Base-by-base conservation (phyloP, 1,140 invertebrate species). In the Nasonia giraulti region DNA sequence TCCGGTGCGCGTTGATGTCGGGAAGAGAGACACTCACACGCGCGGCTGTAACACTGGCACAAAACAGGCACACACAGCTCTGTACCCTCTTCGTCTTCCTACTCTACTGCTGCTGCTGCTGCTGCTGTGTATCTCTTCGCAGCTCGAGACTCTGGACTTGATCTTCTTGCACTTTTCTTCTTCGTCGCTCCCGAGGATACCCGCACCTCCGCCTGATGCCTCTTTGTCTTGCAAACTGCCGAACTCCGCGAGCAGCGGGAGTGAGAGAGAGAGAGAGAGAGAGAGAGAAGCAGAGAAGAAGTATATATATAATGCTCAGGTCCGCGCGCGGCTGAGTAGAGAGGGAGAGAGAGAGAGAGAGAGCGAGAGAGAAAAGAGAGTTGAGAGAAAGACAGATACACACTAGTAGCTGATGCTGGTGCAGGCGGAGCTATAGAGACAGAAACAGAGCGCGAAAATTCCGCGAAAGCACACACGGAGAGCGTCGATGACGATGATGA, bases 371-470 rank as follows among this genome's bases (percentile, higher is more conserved):
- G 17, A 14, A 7, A 14, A 5, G 55, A n/a, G 55, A 7, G 20
- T 6, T 23, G 14, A 27, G 69, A 71, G 69, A 71, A 27, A 71
- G 69, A 33, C 11, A 71, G 69, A 71, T 3, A 33, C 0, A 71
- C n/a, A 71, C 83, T 85, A 69, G 84, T 83, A 20, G 74, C 2
- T 55, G n/a, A n/a, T n/a, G 40, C 40, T 44, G 40, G 6, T 14
- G 66, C 80, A 37, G 27, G 37, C 33, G 80, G 44, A 47, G 17
- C 66, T 23, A 23, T 27, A n/a, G 23, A 37, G 37, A 27, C 12
- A 68, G 62, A 33, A 40, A 68, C n/a, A 80, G 62, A 68, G 79
- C 50, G 79, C 50, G 10, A 79, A 79, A 80, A 73, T 73, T 69
- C n/a, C 23, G n/a, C n/a, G 27, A 44, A 80, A 69, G 27, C 23